Evolutionary conservation across 2,797 vertebrate species (phyloP).

Genomic region (Bradypodion pumilum): DNA sequence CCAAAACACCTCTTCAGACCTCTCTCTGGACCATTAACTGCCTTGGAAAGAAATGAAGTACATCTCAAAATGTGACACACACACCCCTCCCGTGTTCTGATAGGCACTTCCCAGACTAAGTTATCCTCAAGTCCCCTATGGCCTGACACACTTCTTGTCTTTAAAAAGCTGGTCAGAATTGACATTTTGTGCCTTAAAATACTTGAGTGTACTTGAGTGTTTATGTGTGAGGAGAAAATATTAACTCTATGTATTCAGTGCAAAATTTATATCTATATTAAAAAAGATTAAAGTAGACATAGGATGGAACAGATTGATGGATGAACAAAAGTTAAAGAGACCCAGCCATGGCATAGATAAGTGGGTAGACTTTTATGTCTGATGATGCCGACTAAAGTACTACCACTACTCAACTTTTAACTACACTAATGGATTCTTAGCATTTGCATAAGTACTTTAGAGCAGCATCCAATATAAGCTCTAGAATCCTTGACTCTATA

Average conservation of each 20-base stretch:
- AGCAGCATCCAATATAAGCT: not conserved
- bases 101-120: not conserved
- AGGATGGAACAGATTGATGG: not conserved
- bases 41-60: too few relatives aligned
- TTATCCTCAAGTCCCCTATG: not conserved
- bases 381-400: not conserved
- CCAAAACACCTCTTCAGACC: too few relatives aligned
- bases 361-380: not conserved
- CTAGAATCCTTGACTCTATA: not conserved
- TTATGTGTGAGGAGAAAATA: not conserved
- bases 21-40: too few relatives aligned
- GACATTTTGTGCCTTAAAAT: not conserved
- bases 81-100: not conserved
- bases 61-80: not conserved
- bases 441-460: not conserved
- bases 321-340: not conserved
- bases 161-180: not conserved
- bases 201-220: too few relatives aligned
- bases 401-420: not conserved
- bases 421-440: not conserved
- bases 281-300: not conserved
- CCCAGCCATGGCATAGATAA: not conserved
- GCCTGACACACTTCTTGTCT: not conserved
- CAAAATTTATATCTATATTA: not conserved
- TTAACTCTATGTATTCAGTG: not conserved